Evolutionary conservation across 1,140 invertebrate species (phyloP).

Genomic region (Drosophila mayri): DNA sequence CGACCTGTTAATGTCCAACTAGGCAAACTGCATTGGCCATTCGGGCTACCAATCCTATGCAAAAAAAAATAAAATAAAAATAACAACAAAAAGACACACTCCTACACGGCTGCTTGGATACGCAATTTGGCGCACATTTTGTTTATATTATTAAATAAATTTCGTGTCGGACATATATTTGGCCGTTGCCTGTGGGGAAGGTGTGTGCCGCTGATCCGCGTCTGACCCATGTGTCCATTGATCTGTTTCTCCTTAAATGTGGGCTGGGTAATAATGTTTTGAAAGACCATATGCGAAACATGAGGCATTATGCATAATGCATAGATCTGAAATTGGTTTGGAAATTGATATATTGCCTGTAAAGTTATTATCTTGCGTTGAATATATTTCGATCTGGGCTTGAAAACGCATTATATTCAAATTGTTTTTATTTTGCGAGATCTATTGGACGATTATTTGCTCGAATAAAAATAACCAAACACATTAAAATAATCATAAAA

Average conservation of each 20-base stretch:
- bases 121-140: conserved; percentile 82
- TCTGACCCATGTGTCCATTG: conserved; percentile 4
- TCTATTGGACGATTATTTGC: not conserved
- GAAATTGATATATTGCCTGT: conserved; percentile 25
- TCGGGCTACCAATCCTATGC: conserved; percentile 38
- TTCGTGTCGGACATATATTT: conserved; percentile 64
- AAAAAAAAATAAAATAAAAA: not conserved
- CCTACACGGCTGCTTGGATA: conserved; percentile 62
- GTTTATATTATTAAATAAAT: conserved; percentile 82
- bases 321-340: conserved; percentile 19
- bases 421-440: not conserved
- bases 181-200: conserved; percentile 27
- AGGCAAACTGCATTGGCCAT: conserved; percentile 69
- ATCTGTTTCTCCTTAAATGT: conserved; percentile 27
- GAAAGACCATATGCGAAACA: conserved; percentile 38
- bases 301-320: conserved; percentile 34
- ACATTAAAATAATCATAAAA: not conserved
- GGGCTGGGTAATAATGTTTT: conserved; percentile 41
- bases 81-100: conserved; percentile 15
- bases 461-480: not conserved
- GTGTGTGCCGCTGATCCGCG: conserved; percentile 32
- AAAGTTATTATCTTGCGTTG: conserved; percentile 10
- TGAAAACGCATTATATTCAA: conserved; percentile 2
- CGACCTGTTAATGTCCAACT: conserved; percentile 82
- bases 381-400: conserved; percentile 28